Percentiles rank a stretch among this genome's conserved stretches.
phyloP scores from a whole-genome alignment of 2,888 invertebrate species.

The Andrena flavipes region DNA sequence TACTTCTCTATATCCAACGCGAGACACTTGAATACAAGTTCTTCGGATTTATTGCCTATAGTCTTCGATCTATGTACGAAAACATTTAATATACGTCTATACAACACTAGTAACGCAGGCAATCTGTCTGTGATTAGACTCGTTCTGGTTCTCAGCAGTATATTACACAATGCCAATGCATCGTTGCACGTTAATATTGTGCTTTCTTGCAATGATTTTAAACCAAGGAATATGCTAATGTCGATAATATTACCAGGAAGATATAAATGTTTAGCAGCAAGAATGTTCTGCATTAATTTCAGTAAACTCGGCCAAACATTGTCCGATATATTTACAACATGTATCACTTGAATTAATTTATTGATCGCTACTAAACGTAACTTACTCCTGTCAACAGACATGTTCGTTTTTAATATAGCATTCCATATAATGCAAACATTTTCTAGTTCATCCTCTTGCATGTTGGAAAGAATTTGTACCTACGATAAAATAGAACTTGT shows the following conservation, averaged over 20 bases:
- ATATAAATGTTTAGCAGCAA: conserved; percentile 69
- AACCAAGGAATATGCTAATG: conserved; percentile 68
- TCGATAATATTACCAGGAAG: conserved; percentile 73
- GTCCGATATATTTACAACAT: conserved; percentile 55
- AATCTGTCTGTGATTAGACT: conserved; percentile 75
- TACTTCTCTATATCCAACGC: conserved; percentile 80
- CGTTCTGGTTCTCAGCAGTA: conserved; percentile 73
- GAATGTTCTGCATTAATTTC: conserved; percentile 65
- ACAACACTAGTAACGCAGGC: conserved; percentile 74
- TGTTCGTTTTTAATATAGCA: conserved; percentile 72
- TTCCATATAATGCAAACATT: conserved; percentile 76
- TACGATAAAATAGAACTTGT: conserved; percentile 52
- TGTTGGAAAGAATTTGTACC: conserved; percentile 62
- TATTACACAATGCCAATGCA: conserved; percentile 72
- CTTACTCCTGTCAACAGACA: conserved; percentile 72
- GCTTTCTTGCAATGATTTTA: conserved; percentile 69
- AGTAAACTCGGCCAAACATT: conserved; percentile 68
- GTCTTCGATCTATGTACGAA: conserved; percentile 71
- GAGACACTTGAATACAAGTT: conserved; percentile 69
- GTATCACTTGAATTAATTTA: conserved; percentile 67
- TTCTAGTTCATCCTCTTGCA: conserved; percentile 58
- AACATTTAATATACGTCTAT: conserved; percentile 68
- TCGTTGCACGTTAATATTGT: conserved; percentile 69
- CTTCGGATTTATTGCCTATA: conserved; percentile 58
- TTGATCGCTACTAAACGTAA: conserved; percentile 68